phyloP scores from a whole-genome alignment of 1,140 invertebrate species.

The Nasonia giraulti region DNA sequence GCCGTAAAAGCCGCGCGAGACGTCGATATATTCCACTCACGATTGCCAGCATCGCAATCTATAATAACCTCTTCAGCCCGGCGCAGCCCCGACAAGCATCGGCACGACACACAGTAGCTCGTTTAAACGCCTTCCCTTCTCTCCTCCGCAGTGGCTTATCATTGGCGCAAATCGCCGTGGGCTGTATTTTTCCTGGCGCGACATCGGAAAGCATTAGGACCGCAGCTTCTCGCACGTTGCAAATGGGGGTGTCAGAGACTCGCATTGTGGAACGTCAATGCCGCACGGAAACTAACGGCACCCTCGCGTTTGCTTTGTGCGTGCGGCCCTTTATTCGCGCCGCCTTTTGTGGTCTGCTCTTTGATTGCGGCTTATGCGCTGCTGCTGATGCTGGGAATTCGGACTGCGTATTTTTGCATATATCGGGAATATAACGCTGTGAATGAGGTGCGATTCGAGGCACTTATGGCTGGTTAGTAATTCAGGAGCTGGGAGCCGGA shows the following conservation, averaged over 20 bases:
- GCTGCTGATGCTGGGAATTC: neutral
- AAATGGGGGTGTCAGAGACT: constrained; percentile 68
- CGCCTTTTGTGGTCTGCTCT: neutral
- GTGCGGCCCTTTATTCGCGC: neutral
- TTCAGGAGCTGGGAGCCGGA: neutral
- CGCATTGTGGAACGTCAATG: constrained; percentile 64
- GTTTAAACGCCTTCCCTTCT: neutral
- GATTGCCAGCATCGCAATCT: no score
- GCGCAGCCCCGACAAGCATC: no score
- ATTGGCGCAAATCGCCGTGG: neutral
- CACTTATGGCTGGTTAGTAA: neutral
- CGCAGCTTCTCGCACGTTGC: constrained; percentile 49
- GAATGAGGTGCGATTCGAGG: neutral
- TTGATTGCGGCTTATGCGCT: neutral
- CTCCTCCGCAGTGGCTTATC: neutral
- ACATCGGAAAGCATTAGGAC: constrained; percentile 39
- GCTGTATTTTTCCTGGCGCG: neutral
- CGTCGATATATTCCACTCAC: no score
- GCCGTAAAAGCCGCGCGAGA: no score
- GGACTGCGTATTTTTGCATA: neutral
- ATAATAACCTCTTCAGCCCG: no score
- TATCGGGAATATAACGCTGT: neutral
- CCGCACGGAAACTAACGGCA: constrained; percentile 61
- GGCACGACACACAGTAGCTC: neutral
- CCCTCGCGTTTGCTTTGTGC: constrained; percentile 48